Percentiles rank a stretch among this genome's conserved stretches.
phyloP scores from a whole-genome alignment of 92 coral and sea anemone genomes.

The Muricea muricata region DNA sequence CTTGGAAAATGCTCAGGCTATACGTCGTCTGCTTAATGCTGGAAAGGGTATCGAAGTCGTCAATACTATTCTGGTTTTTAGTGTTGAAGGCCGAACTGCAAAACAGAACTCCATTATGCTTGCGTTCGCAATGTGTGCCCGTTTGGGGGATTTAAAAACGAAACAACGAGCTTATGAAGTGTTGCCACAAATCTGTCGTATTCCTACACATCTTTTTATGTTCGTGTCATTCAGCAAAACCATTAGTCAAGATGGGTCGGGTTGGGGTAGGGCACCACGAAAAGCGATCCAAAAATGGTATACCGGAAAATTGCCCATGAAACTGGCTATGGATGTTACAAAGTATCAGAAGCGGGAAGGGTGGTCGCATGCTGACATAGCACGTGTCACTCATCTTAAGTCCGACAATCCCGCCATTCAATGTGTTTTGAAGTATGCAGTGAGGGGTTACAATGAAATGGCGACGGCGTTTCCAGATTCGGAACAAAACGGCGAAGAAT shows the following conservation, averaged over 20 bases:
- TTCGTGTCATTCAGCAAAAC: constrained; percentile 78
- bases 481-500: constrained; percentile 63
- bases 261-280: constrained; percentile 98
- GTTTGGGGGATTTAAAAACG: constrained; percentile 69
- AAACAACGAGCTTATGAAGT: constrained; percentile 81
- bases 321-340: constrained; percentile 81
- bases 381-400: constrained; percentile 88
- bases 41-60: constrained; percentile 87
- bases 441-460: constrained; percentile 75
- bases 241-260: constrained; percentile 64
- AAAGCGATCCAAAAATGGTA: constrained; percentile 96
- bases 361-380: constrained; percentile 92
- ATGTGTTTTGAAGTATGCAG: constrained; percentile 78
- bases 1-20: constrained; percentile 79
- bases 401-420: constrained; percentile 49
- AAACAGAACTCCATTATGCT: constrained; percentile 86
- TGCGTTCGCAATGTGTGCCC: constrained; percentile 84
- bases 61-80: constrained; percentile 68
- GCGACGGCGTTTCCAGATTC: constrained; percentile 60
- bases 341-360: constrained; percentile 94
- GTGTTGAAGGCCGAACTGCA: constrained; percentile 86
- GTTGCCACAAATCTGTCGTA: constrained; percentile 74
- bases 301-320: constrained; percentile 70
- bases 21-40: constrained; percentile 68
- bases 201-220: constrained; percentile 88